phyloP scores from a whole-genome alignment of 2,888 invertebrate genomes.

The Pyrrhia umbra region DNA sequence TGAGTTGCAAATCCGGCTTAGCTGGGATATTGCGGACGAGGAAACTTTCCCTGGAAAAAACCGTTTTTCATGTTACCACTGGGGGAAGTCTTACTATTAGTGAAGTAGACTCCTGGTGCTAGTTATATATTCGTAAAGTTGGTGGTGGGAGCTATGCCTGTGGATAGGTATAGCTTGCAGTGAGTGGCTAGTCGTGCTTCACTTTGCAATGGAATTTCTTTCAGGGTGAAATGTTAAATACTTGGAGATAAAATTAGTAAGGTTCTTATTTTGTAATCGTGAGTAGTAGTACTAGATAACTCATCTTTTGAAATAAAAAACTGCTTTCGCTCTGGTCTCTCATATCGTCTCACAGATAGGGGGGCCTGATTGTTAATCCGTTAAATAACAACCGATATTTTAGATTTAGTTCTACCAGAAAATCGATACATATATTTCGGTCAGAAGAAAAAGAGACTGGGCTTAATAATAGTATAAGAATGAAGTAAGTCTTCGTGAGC shows the following conservation, averaged over 20 bases:
- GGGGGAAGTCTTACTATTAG: constrained; percentile 63
- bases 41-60: constrained; percentile 79
- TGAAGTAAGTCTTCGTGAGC: constrained; percentile 4
- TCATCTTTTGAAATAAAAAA: too few relatives aligned
- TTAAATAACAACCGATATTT: too few relatives aligned
- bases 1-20: constrained; percentile 87
- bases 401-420: too few relatives aligned
- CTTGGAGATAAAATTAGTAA: too few relatives aligned
- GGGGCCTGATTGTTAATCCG: too few relatives aligned
- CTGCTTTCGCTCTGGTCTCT: too few relatives aligned
- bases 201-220: too few relatives aligned
- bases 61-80: constrained; percentile 78
- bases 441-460: neutral
- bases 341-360: too few relatives aligned
- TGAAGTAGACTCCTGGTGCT: constrained; percentile 40
- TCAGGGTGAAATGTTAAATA: neutral
- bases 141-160: constrained; percentile 5
- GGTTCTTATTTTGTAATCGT: too few relatives aligned
- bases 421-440: neutral
- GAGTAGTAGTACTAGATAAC: too few relatives aligned
- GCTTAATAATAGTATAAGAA: constrained; percentile 2
- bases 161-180: constrained; percentile 10
- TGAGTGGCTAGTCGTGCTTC: neutral
- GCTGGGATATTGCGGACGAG: constrained; percentile 78
- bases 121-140: constrained; percentile 35